Evolutionary conservation across 2,797 vertebrate species (phyloP), one percentile per base, ranked within the genome.

Genomic region (Mionectes olivaceus): DNA sequence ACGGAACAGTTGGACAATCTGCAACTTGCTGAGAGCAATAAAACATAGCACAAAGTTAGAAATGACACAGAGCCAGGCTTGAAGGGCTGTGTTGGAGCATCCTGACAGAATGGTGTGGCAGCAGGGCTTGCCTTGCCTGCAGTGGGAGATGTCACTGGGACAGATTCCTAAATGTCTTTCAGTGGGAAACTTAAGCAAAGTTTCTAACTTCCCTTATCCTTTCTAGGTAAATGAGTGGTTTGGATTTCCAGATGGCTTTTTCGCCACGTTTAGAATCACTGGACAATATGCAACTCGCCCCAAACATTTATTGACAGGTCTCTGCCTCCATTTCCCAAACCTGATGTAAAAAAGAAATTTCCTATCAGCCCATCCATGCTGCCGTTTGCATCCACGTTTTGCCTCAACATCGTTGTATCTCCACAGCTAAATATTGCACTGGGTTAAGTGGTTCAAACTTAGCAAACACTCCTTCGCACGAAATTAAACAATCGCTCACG

Each of bases 1-100:
- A 94, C 92, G 95, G 96, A 97, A 98, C 96, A 98, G 97, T 97
- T 96, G 97, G 97, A 97, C 97, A 97, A 97, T 97, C 94, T 97
- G 93, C 95, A 98, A 97, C 97, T 98, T 96, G 95, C 97, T 97
- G 97, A 98, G 97, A 97, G 93, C 93, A 95, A 96, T 95, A 96
- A 94, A 93, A 95, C 2, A 16, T 32, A 92, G 70, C 39, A 25
- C 74, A 87, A 96, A 97, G 89, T 97, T 96, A 92, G 76, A 85
- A 93, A 74, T 52, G 84, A 85, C 70, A 43, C 8, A 60, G 77
- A 91, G 52, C 74, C 13, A 44, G 75, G 75, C n/a, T 21, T 2
- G 0, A 57, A 78, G 49, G 70, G 19, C 70, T 59, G 43, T 23
- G 24, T 13, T 63, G 67, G 56, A 94, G 49, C 28, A 17, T 24